A percentile compares a stretch with the other conserved stretches of the same genome.
phyloP scores from a whole-genome alignment of 1,140 invertebrate species.

The Metaphire vulgaris region DNA sequence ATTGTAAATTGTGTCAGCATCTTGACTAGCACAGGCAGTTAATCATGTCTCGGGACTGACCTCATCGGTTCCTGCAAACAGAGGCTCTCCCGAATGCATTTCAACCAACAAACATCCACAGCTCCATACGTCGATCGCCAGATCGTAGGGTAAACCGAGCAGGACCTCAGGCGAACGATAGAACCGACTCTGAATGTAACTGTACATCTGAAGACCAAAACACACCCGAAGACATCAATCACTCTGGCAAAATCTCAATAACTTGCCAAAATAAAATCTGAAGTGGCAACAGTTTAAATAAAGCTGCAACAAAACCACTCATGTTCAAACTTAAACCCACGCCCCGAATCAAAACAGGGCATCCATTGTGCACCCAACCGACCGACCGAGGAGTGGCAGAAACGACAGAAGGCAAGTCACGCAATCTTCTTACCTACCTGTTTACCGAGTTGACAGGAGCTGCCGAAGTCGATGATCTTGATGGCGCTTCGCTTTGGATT shows the following conservation, averaged over 20 bases:
- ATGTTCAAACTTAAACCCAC: too few species aligned
- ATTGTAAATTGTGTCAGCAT: too few species aligned
- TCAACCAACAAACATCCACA: conserved; percentile 95
- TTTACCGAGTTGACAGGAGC: conserved; percentile 95
- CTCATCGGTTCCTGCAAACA: conserved; percentile 54
- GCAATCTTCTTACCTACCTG: conserved; percentile 64
- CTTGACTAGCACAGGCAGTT: too few species aligned
- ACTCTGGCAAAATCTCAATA: too few species aligned
- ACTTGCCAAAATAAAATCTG: too few species aligned
- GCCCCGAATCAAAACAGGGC: neutral
- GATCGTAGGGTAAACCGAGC: conserved; percentile 71
- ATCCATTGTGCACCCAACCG: neutral
- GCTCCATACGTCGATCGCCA: conserved; percentile 72
- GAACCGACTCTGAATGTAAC: conserved; percentile 45
- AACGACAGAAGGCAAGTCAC: neutral
- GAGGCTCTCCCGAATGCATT: conserved; percentile 62
- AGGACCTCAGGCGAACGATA: conserved; percentile 52
- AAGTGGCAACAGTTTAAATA: too few species aligned
- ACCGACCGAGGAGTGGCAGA: too few species aligned
- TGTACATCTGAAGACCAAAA: neutral
- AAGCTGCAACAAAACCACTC: too few species aligned
- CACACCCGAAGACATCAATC: too few species aligned
- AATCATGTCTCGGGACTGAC: too few species aligned
- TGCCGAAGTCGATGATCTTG: conserved; percentile 99
- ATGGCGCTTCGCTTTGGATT: conserved; percentile 98